Base-by-base conservation (phyloP, 2,888 invertebrate species). In the Brachynemurus nebulosus region DNA sequence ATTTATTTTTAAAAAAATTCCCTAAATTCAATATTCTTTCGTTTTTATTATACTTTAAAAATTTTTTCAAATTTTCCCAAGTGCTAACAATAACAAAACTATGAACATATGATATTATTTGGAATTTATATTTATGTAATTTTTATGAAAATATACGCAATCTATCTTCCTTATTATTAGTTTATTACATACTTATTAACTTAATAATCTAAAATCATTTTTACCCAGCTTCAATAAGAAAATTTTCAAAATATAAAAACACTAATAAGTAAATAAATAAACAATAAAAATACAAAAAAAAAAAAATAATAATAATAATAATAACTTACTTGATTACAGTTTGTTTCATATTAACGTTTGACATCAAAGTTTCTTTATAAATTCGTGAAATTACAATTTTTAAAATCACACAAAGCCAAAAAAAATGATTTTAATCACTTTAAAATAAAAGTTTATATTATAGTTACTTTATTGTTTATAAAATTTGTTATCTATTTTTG, bases 241-340 rank as follows among this genome's bases (percentile, higher is more conserved):
- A 36, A 6, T 12, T 34, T 34, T 12, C n/a, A 34, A 11, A 5
- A 6, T 34, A 34, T 11, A n/a, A 7, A 34, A 11, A 34, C 5
- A 14, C 5, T 17, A 36, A 36, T 16, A 36, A 9, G 8, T 25
- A 8, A 25, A 25, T 25, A 25, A 25, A 25, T 25, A 25, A 8
- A 35, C 35, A 35, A 17, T 8, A 17, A 16, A 16, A 36, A 17
- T 16, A 17, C 11, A 36, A 36, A 4, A 16, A 36, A 36, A 34
- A 34, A 36, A 47, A 23, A 27, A 48, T 36, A 33, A 35, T 40
- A 34, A 44, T 16, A 49, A 14, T 16, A 27, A 43, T 47, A 39
- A 45, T 45, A 50, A 66, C 70, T 68, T 64, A 69, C 70, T 69
- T 69, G 55, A 70, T 70, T 47, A 70, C 69, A 16, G 70, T 70